Percentiles rank a stretch among this genome's conserved stretches.
Evolutionary conservation across 2,113 vertebrate species (phyloP).

Genomic region (Rhinolophus sinicus): DNA sequence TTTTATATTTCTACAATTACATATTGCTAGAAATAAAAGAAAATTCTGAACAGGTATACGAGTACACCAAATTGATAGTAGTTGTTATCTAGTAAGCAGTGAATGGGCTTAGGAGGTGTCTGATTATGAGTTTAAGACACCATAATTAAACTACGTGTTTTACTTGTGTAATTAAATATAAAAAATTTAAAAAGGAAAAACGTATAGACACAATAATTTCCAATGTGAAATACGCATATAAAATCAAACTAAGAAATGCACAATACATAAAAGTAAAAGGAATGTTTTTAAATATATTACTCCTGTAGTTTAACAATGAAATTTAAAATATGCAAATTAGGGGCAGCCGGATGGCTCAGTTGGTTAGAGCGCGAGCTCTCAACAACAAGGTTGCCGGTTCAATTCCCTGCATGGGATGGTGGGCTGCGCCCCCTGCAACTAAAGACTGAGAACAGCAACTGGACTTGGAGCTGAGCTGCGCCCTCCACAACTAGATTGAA

Average conservation of each 20-base stretch:
- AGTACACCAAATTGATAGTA: background rate
- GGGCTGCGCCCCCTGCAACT: no score
- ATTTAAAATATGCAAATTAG: background rate
- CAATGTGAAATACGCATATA: background rate
- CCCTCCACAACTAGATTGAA: no score
- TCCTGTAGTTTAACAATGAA: no score
- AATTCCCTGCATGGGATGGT: no score
- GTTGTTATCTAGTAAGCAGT: background rate
- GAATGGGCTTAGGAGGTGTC: background rate
- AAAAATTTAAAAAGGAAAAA: background rate
- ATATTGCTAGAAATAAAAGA: background rate
- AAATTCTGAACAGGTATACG: background rate
- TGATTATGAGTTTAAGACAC: background rate
- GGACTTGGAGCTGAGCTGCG: no score
- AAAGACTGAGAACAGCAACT: no score
- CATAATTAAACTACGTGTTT: background rate
- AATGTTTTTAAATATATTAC: no score
- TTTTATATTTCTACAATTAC: conserved; percentile 18
- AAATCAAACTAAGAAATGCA: background rate
- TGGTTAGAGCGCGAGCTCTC: no score
- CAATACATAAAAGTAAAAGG: background rate
- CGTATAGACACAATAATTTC: background rate
- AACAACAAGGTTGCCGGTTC: no score
- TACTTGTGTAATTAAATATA: background rate
- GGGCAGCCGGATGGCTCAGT: no score